phyloP scores from a whole-genome alignment of 2,888 invertebrate genomes.

The Augochlorella aurata region DNA sequence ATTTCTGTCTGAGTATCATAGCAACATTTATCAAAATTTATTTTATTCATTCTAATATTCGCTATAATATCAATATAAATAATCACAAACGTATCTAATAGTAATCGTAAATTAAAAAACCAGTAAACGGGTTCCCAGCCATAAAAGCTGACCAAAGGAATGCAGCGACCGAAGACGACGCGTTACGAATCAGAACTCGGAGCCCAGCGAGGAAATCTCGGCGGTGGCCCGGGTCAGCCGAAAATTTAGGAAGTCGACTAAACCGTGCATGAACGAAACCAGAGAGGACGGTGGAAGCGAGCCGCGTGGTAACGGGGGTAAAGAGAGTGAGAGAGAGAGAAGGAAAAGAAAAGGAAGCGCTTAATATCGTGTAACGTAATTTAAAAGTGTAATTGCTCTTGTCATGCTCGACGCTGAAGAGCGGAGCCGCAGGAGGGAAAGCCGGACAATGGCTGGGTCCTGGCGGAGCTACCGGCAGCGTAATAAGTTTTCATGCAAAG shows the following conservation, averaged over 20 bases:
- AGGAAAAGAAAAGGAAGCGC: slow-evolving; percentile 72
- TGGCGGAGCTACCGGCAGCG: slow-evolving; percentile 70
- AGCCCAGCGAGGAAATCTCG: too few relatives aligned
- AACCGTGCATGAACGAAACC: slow-evolving; percentile 39
- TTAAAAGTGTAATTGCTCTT: slow-evolving; percentile 81
- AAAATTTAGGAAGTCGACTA: slow-evolving; percentile 52
- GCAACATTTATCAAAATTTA: too few relatives aligned
- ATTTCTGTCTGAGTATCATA: too few relatives aligned
- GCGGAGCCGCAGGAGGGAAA: slow-evolving; percentile 53
- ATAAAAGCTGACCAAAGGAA: too few relatives aligned
- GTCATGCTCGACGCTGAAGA: slow-evolving; percentile 77
- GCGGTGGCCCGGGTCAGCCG: not conserved
- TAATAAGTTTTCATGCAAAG: slow-evolving; percentile 81
- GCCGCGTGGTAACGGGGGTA: slow-evolving; percentile 44
- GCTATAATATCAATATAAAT: too few relatives aligned
- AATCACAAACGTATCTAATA: too few relatives aligned
- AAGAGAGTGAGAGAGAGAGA: slow-evolving; percentile 44
- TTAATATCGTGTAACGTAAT: slow-evolving; percentile 81
- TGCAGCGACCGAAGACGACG: too few relatives aligned
- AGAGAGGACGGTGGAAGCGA: slow-evolving; percentile 31
- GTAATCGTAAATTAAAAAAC: too few relatives aligned
- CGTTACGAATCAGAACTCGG: too few relatives aligned
- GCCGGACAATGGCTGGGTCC: slow-evolving; percentile 67
- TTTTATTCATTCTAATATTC: too few relatives aligned
- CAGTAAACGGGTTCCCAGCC: too few relatives aligned